Evolutionary conservation across 2,113 vertebrate genomes (phyloP).

Genomic region (Pituophis catenifer): DNA sequence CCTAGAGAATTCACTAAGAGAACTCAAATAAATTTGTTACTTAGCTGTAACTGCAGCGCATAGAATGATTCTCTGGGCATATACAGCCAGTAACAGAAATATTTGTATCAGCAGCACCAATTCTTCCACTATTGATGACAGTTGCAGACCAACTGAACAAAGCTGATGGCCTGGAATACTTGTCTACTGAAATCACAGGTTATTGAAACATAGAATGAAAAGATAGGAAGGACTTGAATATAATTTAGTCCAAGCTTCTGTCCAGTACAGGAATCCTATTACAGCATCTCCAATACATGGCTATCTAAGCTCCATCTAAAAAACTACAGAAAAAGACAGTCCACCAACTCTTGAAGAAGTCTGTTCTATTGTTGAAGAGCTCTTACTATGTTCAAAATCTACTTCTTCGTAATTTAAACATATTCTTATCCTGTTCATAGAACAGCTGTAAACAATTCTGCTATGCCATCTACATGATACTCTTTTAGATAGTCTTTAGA

Average conservation of each 20-base stretch:
- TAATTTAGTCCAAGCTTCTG: not conserved
- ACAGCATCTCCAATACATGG: not conserved
- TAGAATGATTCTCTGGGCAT: not conserved
- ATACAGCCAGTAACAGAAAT: not conserved
- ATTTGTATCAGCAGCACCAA: not conserved
- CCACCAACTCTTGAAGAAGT: not conserved
- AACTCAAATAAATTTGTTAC: not conserved
- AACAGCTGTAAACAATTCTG: not conserved
- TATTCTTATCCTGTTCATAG: not conserved
- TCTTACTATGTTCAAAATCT: not conserved
- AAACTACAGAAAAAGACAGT: not conserved
- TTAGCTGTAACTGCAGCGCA: not conserved
- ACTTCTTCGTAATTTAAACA: not conserved
- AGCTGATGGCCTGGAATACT: not conserved
- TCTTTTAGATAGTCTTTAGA: not conserved
- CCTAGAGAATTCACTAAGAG: not conserved
- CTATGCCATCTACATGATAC: not conserved
- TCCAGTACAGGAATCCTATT: not conserved
- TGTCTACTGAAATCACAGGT: not conserved
- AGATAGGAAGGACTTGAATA: not conserved
- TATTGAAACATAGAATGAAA: not conserved
- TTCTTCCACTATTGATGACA: not conserved
- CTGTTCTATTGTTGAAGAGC: not conserved
- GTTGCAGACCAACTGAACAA: not conserved
- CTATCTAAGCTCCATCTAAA: not conserved